Conservation (phyloP, 2,888 invertebrate species). For the Drosophila koepferae region DNA sequence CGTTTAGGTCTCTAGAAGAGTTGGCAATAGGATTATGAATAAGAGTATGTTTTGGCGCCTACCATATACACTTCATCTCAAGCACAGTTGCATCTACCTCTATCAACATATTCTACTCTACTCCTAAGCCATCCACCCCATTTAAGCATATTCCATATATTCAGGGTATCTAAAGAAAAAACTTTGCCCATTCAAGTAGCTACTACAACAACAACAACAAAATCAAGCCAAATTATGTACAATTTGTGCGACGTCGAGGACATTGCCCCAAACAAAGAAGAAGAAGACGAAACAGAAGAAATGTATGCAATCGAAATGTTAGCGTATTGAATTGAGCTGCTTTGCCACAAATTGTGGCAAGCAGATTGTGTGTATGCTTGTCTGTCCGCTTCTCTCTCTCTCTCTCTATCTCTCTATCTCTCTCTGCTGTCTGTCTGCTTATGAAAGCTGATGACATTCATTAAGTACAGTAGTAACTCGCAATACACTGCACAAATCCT, state of each 20-base stretch:
- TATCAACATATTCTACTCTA: not conserved
- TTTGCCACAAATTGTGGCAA: constrained; percentile 14
- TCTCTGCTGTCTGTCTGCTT: constrained; percentile 36
- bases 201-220: constrained; percentile 43
- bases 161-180: constrained; percentile 23
- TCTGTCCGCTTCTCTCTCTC: constrained; percentile 9
- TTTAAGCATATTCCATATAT: not conserved
- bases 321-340: constrained; percentile 58
- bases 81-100: no score
- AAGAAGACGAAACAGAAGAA: not conserved
- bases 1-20: no score
- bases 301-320: constrained; percentile 68
- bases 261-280: constrained; percentile 65
- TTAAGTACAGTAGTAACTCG: constrained; percentile 51
- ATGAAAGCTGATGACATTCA: constrained; percentile 69
- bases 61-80: no score
- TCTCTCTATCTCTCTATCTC: constrained; percentile 4
- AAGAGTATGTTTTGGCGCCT: no score
- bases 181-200: constrained; percentile 47
- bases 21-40: no score
- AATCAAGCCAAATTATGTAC: constrained; percentile 77
- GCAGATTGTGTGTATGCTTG: constrained; percentile 1
- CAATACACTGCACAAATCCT: constrained; percentile 28
- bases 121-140: not conserved
- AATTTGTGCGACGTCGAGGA: constrained; percentile 69